These are phyloP conservation scores for Chlorodrepanis virens DNA, from an alignment of 2,113 vertebrate genomes.

Conservation along the genomic window DNA sequence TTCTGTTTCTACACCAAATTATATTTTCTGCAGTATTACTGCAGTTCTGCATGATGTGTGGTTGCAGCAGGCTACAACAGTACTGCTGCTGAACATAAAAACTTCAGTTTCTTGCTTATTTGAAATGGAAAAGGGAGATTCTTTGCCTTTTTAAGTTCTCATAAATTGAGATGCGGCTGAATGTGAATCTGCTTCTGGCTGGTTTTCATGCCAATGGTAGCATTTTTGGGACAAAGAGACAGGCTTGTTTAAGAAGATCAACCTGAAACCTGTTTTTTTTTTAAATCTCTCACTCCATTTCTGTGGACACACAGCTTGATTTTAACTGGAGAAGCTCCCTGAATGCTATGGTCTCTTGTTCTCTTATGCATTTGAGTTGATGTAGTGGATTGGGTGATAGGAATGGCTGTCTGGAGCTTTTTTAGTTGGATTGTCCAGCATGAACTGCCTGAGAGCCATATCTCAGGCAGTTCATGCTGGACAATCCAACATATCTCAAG, in stretches of 20 bases:
- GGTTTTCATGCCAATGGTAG: neutral
- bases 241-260: neutral
- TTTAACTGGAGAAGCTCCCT: neutral
- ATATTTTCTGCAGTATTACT: neutral
- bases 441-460: neutral
- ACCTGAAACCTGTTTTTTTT: neutral
- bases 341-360: neutral
- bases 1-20: neutral
- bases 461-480: neutral
- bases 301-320: neutral
- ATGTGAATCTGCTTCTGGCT: neutral
- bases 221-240: neutral
- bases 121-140: neutral
- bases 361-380: neutral
- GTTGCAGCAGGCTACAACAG: neutral
- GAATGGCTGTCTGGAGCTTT: neutral
- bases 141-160: neutral
- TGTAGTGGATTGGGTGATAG: neutral
- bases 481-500: neutral
- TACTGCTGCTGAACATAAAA: neutral
- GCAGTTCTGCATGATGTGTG: neutral
- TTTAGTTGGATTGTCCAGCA: neutral
- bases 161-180: neutral
- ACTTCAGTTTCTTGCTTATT: neutral
- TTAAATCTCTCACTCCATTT: neutral